phyloP scores from a whole-genome alignment of 2,797 vertebrate genomes.

The Gephyroberyx darwinii region DNA sequence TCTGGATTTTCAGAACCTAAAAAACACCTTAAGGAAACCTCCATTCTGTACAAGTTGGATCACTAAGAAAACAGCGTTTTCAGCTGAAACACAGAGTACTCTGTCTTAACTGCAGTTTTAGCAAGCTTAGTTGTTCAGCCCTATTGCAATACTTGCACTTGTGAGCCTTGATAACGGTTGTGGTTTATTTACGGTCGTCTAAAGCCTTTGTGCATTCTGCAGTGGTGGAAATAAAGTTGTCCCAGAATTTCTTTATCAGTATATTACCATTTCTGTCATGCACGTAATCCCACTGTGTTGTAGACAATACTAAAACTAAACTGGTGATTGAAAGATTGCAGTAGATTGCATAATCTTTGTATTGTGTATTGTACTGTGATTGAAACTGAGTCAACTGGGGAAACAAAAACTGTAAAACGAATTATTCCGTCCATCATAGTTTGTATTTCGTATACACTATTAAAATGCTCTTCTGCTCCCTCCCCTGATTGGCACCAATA shows the following conservation, averaged over 20 bases:
- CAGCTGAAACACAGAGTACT: not conserved
- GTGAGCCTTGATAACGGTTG: slow-evolving; percentile 8
- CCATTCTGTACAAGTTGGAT: not conserved
- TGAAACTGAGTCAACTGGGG: slow-evolving; percentile 8
- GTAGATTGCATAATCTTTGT: slow-evolving; percentile 32
- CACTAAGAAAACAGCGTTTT: not conserved
- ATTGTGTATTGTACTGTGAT: slow-evolving; percentile 22
- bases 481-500: slow-evolving; percentile 49
- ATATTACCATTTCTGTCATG: slow-evolving; percentile 15
- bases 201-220: slow-evolving; percentile 32
- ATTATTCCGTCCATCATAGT: slow-evolving; percentile 55
- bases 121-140: not conserved
- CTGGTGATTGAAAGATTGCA: slow-evolving; percentile 47
- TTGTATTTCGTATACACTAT: slow-evolving; percentile 35
- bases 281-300: not conserved
- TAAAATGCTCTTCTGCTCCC: slow-evolving; percentile 35
- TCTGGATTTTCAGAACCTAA: not conserved
- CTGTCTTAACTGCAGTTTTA: not conserved
- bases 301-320: slow-evolving; percentile 45
- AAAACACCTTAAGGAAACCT: not conserved
- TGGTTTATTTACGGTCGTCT: slow-evolving; percentile 32
- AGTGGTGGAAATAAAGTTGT: slow-evolving; percentile 27
- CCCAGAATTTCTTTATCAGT: slow-evolving; percentile 29
- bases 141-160: slow-evolving; percentile 11
- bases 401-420: slow-evolving; percentile 52